phyloP scores from a whole-genome alignment of 53 echinoderm and acorn worm species.

The Paracentrotus lividus region DNA sequence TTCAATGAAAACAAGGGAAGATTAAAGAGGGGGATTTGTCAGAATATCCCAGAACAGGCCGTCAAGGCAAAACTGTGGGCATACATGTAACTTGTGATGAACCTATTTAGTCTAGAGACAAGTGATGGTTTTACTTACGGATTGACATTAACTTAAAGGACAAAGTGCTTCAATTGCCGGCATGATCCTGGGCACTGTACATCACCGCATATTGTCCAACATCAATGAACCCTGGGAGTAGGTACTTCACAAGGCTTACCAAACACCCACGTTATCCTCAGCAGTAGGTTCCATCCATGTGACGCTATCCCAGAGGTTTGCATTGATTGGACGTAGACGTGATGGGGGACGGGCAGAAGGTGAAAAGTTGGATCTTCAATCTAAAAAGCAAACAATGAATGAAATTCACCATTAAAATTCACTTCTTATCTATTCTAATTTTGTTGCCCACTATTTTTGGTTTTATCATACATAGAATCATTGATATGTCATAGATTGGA shows the following conservation, averaged over 20 bases:
- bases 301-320: constrained; percentile 56
- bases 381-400: not conserved
- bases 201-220: constrained; percentile 50
- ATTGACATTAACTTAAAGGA: constrained; percentile 66
- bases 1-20: too few species aligned
- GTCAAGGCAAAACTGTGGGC: too few species aligned
- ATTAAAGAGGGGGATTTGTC: too few species aligned
- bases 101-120: too few species aligned
- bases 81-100: too few species aligned
- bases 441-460: too few species aligned
- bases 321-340: constrained; percentile 65
- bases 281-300: constrained; percentile 76
- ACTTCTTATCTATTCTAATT: too few species aligned
- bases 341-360: constrained; percentile 46
- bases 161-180: constrained; percentile 68
- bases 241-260: not conserved
- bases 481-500: too few species aligned
- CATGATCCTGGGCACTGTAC: constrained; percentile 68
- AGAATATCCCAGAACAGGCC: too few species aligned
- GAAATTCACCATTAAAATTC: not conserved
- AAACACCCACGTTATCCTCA: constrained; percentile 72
- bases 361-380: constrained; percentile 40
- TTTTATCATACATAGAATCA: too few species aligned
- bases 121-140: constrained; percentile 69
- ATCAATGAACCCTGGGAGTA: not conserved